Base-by-base conservation (phyloP, 2,888 invertebrate genomes). In the Halictus quadricinctus region DNA sequence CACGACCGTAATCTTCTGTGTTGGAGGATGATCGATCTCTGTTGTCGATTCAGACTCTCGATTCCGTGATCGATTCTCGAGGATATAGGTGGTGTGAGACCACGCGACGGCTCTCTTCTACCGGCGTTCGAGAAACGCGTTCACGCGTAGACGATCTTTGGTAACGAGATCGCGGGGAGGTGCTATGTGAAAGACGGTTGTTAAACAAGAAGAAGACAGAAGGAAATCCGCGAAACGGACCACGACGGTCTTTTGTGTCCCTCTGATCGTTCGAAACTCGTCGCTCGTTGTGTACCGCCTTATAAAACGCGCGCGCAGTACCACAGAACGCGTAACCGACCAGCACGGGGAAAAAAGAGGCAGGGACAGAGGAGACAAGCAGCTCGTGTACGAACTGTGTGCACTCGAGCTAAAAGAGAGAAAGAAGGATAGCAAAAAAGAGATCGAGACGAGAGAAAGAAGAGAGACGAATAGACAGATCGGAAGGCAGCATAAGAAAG, bases 301-400 rank as follows among this genome's bases (percentile, higher is more conserved):
- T 90, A 88, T 90, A 90, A 90, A 90, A 90, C 90, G 90, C 83
- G 85, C 87, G 88, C 89, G 86, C 87, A 81, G 90, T 89, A 89
- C 81, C 88, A 84, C 89, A 84, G 85, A 82, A 82, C 82, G 82
- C 84, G 87, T 72, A 85, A 72, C 84, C 73, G n/a, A 81, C 78
- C 81, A 66, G 80, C 74, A 72, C 70, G 48, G 41, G 60, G 79
- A 75, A 83, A 83, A 70, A 74, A 58, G 70, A 70, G n/a, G 58
- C 73, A 66, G 75, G 72, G n/a, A 72, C 46, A 74, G 58, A 66
- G 54, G 54, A 72, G 48, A 54, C 54, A 58, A 70, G 69, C 43
- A 70, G 69, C 69, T 69, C 69, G 66, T 46, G 73, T 76, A 84
- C 74, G 80, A 79, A 76, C 78, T 36, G 72, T 74, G 50, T 66